phyloP scores from a whole-genome alignment of 2,113 vertebrate species.

The Muntiacus muntjak region DNA sequence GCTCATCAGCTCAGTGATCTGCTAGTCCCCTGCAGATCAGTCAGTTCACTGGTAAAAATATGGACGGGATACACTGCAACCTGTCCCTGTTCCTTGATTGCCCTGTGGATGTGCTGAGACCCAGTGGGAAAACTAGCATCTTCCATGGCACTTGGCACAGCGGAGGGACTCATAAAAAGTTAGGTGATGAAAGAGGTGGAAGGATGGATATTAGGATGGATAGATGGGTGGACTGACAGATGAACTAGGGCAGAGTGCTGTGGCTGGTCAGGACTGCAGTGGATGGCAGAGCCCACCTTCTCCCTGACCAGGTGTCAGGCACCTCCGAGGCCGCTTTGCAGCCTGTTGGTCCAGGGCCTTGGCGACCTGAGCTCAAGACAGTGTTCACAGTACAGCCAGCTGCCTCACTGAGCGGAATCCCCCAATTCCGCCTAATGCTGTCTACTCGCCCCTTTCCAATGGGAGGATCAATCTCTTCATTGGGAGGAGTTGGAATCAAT shows the following conservation, averaged over 20 bases:
- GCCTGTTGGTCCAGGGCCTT: background rate
- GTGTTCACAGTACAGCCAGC: accelerated
- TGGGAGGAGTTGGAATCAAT: conserved; percentile 48
- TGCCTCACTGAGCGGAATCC: background rate
- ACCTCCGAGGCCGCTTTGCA: accelerated
- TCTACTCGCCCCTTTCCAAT: conserved; percentile 21
- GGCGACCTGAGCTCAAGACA: background rate
- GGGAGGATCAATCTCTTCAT: conserved; percentile 43
- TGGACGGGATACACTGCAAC: background rate
- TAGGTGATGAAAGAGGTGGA: background rate
- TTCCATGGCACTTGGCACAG: background rate
- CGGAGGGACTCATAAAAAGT: background rate
- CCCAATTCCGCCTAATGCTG: background rate
- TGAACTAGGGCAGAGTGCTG: background rate
- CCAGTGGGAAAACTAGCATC: background rate
- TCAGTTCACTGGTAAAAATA: background rate
- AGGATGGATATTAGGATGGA: background rate
- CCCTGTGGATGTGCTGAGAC: background rate
- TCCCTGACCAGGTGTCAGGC: background rate
- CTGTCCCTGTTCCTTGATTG: background rate
- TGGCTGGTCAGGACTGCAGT: too few species aligned
- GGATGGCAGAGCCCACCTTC: background rate
- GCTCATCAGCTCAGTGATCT: background rate
- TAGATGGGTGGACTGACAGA: background rate
- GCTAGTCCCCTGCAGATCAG: background rate